phyloP scores from a whole-genome alignment of 1,140 invertebrate genomes.

The Lasioglossum albipes region DNA sequence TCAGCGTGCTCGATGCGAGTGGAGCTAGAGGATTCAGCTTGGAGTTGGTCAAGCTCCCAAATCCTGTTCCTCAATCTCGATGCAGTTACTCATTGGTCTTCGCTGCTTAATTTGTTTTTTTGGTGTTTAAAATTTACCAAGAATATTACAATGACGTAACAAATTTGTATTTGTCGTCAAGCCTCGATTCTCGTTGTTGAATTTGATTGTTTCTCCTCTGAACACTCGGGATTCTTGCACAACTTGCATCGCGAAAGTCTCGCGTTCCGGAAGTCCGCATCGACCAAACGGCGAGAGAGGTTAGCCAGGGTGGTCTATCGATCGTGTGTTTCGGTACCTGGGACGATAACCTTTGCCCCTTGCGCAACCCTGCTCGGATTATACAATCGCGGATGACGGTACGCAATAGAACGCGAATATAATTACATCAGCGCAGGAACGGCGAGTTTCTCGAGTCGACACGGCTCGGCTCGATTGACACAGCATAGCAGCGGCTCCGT shows the following conservation, averaged over 20 bases:
- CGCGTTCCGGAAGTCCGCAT: not conserved
- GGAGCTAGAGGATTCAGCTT: no score
- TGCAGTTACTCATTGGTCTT: no score
- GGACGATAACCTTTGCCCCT: constrained; percentile 47
- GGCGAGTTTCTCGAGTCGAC: constrained; percentile 22
- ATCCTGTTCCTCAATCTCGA: no score
- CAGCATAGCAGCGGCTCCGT: constrained; percentile 10
- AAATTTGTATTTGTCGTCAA: no score
- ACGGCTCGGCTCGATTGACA: constrained; percentile 24
- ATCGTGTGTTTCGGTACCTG: constrained; percentile 30
- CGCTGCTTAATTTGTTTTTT: no score
- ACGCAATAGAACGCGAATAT: constrained; percentile 37
- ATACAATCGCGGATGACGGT: constrained; percentile 17
- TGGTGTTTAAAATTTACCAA: no score
- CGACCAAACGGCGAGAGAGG: constrained; percentile 31
- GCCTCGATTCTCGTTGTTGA: no score
- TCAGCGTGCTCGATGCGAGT: constrained; percentile 28
- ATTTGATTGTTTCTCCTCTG: no score
- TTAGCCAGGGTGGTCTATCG: constrained; percentile 6
- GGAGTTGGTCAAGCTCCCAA: no score
- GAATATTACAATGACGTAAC: no score
- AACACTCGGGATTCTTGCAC: not conserved
- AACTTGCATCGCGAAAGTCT: not conserved
- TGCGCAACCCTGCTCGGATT: constrained; percentile 7
- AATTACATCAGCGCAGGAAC: constrained; percentile 37